phyloP scores from a whole-genome alignment of 2,797 vertebrate species.

The Nannoperca australis region DNA sequence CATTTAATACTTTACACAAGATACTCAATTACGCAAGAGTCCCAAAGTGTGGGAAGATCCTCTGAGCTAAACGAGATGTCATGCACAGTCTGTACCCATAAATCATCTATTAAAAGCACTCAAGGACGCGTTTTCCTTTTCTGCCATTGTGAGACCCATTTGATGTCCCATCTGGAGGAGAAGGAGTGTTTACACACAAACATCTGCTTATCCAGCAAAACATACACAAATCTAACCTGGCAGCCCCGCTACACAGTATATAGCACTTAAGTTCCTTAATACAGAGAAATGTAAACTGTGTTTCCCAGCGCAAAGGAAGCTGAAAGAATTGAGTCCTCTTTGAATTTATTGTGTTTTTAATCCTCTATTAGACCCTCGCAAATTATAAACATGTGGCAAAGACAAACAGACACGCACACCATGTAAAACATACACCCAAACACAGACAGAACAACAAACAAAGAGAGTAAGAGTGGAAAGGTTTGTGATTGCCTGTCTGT shows the following conservation, averaged over 20 bases:
- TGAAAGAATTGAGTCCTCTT: conserved; percentile 12
- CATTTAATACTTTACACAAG: conserved; percentile 35
- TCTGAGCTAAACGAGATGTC: conserved; percentile 51
- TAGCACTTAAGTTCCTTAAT: conserved; percentile 65
- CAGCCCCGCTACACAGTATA: conserved; percentile 35
- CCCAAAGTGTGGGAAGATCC: conserved; percentile 63
- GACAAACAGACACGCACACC: conserved; percentile 33
- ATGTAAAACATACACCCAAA: conserved; percentile 37
- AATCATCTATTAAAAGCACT: conserved; percentile 71
- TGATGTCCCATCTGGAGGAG: conserved; percentile 72
- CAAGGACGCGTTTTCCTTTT: conserved; percentile 49
- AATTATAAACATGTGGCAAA: conserved; percentile 70
- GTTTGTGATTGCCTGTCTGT: conserved; percentile 17
- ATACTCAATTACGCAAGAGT: conserved; percentile 30
- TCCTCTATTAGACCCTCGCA: conserved; percentile 42
- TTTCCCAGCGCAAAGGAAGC: conserved; percentile 29
- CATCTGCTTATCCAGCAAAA: conserved; percentile 70
- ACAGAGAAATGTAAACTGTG: conserved; percentile 60
- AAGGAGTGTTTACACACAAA: conserved; percentile 73
- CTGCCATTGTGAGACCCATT: conserved; percentile 51
- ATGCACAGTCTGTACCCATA: conserved; percentile 51
- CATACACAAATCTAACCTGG: conserved; percentile 64
- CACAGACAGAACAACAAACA: conserved; percentile 63
- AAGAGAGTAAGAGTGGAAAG: conserved; percentile 52
- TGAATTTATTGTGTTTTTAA: conserved; percentile 58